A percentile compares a stretch with the other conserved stretches of the same genome.
Evolutionary conservation across 2,888 invertebrate species (phyloP).

Genomic region (Matsumyia berberina): DNA sequence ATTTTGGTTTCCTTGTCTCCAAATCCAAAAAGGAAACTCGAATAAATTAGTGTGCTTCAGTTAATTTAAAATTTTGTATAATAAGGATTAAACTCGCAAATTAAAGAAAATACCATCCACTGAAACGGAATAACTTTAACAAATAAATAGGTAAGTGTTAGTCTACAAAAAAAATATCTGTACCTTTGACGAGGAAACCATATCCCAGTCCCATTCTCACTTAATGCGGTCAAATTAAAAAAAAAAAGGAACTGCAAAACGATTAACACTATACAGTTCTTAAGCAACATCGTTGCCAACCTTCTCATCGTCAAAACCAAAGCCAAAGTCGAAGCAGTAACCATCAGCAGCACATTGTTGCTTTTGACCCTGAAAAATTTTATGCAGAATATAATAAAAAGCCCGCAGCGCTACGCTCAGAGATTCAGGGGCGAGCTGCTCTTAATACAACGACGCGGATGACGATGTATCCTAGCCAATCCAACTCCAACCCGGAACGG

Average conservation of each 20-base stretch:
- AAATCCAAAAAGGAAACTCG: slow-evolving; percentile 8
- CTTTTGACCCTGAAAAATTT: slow-evolving; percentile 74
- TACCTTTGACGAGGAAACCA: no score
- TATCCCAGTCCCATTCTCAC: no score
- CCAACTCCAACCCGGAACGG: slow-evolving; percentile 17
- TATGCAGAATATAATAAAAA: slow-evolving; percentile 71
- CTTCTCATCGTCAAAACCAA: background rate
- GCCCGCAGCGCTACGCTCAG: slow-evolving; percentile 66
- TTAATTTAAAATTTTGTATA: background rate
- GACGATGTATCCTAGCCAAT: slow-evolving; percentile 38
- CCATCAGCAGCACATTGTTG: slow-evolving; percentile 69
- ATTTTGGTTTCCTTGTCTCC: slow-evolving; percentile 8
- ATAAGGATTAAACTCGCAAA: slow-evolving; percentile 46
- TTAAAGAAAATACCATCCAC: slow-evolving; percentile 40
- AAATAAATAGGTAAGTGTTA: slow-evolving; percentile 45
- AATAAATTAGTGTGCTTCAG: slow-evolving; percentile 26
- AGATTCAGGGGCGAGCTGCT: slow-evolving; percentile 19
- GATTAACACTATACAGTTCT: slow-evolving; percentile 20
- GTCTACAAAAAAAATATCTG: background rate
- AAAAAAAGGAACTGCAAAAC: background rate
- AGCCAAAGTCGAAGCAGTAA: slow-evolving; percentile 4
- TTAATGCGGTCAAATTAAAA: background rate
- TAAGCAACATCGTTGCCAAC: slow-evolving; percentile 26
- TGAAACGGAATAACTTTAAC: slow-evolving; percentile 63
- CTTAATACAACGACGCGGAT: slow-evolving; percentile 33